Conservation (phyloP, 2,113 vertebrate genomes). For the Forbesichthys agassizii region DNA sequence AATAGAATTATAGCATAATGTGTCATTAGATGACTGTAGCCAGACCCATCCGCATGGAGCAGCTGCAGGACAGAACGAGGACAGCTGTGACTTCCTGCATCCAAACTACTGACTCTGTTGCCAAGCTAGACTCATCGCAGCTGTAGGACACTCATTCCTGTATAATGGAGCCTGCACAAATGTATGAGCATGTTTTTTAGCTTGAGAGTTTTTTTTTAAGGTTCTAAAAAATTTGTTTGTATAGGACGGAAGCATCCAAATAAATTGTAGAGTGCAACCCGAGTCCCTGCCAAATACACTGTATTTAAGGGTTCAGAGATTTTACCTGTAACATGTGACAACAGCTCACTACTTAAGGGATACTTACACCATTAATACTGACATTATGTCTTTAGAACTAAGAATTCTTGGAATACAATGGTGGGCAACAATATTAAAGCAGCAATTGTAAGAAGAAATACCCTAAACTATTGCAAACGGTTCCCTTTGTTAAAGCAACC, state of each 20-base stretch:
- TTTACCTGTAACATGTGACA: conserved; percentile 23
- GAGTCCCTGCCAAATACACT: conserved; percentile 12
- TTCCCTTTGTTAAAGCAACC: too few species aligned
- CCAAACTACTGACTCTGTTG: conserved; percentile 41
- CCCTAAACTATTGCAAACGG: background rate
- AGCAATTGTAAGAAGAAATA: conserved; percentile 1
- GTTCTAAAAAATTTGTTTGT: conserved; percentile 5
- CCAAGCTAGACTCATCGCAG: conserved; percentile 58
- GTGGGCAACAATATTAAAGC: conserved; percentile 12
- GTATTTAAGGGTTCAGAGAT: conserved; percentile 28
- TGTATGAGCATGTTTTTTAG: conserved; percentile 15
- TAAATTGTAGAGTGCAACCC: conserved; percentile 23
- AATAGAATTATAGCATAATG: conserved; percentile 26
- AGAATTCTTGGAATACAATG: conserved; percentile 4
- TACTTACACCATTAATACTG: conserved; percentile 7
- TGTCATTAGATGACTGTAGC: conserved; percentile 35
- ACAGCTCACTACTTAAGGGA: background rate
- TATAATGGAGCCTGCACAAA: conserved; percentile 30
- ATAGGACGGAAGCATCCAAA: conserved; percentile 9
- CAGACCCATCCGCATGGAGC: conserved; percentile 44
- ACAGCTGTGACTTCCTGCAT: conserved; percentile 67
- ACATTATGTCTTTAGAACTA: conserved; percentile 26
- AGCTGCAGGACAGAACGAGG: conserved; percentile 45
- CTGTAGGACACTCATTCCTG: conserved; percentile 37
- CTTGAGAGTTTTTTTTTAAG: conserved; percentile 6